phyloP scores from a whole-genome alignment of 2,888 invertebrate genomes.

The Cerastoderma edule region DNA sequence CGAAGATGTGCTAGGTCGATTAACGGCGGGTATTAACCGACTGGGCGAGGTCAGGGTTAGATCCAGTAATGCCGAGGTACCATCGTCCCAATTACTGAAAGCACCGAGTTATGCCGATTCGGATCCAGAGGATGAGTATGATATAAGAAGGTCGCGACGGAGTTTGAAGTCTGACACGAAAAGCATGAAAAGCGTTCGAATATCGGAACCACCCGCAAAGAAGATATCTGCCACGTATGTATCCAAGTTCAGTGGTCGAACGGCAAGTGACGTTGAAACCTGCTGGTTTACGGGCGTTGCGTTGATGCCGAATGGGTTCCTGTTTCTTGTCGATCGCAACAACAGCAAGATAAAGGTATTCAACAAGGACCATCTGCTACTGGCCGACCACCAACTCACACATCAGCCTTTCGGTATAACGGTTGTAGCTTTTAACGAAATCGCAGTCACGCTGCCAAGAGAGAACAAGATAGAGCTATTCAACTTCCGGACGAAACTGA shows the following conservation, averaged over 20 bases:
- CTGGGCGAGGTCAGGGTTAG: conserved; percentile 56
- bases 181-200: conserved; percentile 17
- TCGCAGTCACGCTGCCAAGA: conserved; percentile 61
- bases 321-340: conserved; percentile 59
- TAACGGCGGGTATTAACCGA: conserved; percentile 48
- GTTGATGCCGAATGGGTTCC: conserved; percentile 44
- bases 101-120: conserved; percentile 32
- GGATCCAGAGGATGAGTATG: conserved; percentile 53
- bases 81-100: conserved; percentile 16
- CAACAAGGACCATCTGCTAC: conserved; percentile 37
- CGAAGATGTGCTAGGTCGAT: conserved; percentile 44
- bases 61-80: conserved; percentile 36
- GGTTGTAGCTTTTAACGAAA: conserved; percentile 29
- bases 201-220: background rate
- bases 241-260: conserved; percentile 33
- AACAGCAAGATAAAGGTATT: conserved; percentile 64
- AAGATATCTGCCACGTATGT: conserved; percentile 31
- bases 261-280: conserved; percentile 52
- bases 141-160: conserved; percentile 30
- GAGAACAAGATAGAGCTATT: conserved; percentile 59
- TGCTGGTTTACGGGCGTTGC: conserved; percentile 67
- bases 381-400: conserved; percentile 46
- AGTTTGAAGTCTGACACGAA: conserved; percentile 14
- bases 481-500: conserved; percentile 36
- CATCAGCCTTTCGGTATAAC: conserved; percentile 63